Evolutionary conservation across 2,888 invertebrate species (phyloP).

Genomic region (Abrostola tripartita): DNA sequence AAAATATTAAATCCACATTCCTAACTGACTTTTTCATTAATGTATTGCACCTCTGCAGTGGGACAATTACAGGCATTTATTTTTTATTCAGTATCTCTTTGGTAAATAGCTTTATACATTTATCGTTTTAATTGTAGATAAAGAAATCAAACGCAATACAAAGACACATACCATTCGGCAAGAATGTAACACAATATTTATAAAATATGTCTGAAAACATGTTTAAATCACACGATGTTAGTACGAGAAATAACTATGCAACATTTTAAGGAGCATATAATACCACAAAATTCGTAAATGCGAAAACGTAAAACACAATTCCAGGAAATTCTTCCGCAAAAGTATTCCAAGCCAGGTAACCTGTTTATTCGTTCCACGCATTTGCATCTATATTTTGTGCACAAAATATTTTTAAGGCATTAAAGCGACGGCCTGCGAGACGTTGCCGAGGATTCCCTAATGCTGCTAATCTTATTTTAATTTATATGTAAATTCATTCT

Average conservation of each 20-base stretch:
- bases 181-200: too few species aligned
- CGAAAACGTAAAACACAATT: constrained; percentile 22
- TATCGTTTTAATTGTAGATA: not conserved
- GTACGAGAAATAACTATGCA: too few species aligned
- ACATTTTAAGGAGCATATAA: constrained; percentile 20
- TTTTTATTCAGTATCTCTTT: not conserved
- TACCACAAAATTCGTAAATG: constrained; percentile 5
- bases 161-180: too few species aligned
- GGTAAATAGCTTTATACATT: not conserved
- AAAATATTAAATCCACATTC: constrained; percentile 58
- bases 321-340: constrained; percentile 18
- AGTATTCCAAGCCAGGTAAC: constrained; percentile 36
- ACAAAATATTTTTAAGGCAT: constrained; percentile 56
- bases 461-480: constrained; percentile 73
- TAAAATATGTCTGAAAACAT: constrained; percentile 32
- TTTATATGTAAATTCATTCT: constrained; percentile 75
- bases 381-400: constrained; percentile 47
- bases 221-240: constrained; percentile 14
- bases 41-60: constrained; percentile 12
- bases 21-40: constrained; percentile 56
- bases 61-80: not conserved
- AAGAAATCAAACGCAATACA: too few species aligned
- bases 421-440: constrained; percentile 46
- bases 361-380: constrained; percentile 43
- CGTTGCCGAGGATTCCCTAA: constrained; percentile 61